A percentile compares a stretch with the other conserved stretches of the same genome.
Conservation (phyloP, 2,888 invertebrate species). For the Diabrotica balteata region DNA sequence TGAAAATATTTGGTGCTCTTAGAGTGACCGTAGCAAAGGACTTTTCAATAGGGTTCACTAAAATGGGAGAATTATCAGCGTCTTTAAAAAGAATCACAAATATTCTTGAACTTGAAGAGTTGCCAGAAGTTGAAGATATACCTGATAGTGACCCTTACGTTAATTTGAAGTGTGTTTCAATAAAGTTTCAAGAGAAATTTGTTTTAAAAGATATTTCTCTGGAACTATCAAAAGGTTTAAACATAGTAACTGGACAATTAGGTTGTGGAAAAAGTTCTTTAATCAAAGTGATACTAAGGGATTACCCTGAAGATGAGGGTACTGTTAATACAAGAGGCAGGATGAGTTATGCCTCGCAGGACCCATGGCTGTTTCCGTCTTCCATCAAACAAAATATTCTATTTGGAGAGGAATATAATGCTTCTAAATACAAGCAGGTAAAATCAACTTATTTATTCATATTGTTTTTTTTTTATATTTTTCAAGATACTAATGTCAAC, state of each 20-base stretch:
- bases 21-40: constrained; percentile 40
- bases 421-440: constrained; percentile 66
- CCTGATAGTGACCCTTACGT: constrained; percentile 43
- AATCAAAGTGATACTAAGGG: constrained; percentile 58
- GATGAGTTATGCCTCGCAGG: constrained; percentile 67
- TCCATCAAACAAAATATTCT: constrained; percentile 79
- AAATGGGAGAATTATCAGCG: constrained; percentile 44
- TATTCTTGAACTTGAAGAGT: constrained; percentile 59
- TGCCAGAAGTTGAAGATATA: constrained; percentile 33
- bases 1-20: constrained; percentile 39
- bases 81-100: constrained; percentile 40
- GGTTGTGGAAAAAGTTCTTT: constrained; percentile 70
- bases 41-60: constrained; percentile 41
- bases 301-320: constrained; percentile 58
- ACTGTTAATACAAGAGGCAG: constrained; percentile 61
- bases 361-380: constrained; percentile 68
- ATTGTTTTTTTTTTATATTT: background rate
- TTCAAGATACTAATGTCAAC: too few relatives aligned
- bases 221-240: constrained; percentile 58
- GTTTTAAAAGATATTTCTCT: constrained; percentile 60
- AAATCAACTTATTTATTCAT: constrained; percentile 12
- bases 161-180: constrained; percentile 41
- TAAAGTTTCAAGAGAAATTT: constrained; percentile 43
- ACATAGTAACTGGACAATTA: constrained; percentile 70
- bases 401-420: constrained; percentile 71